These are phyloP conservation scores for Cosmia trapezina DNA, from an alignment of 2,888 invertebrate genomes.

Conservation along the genomic window DNA sequence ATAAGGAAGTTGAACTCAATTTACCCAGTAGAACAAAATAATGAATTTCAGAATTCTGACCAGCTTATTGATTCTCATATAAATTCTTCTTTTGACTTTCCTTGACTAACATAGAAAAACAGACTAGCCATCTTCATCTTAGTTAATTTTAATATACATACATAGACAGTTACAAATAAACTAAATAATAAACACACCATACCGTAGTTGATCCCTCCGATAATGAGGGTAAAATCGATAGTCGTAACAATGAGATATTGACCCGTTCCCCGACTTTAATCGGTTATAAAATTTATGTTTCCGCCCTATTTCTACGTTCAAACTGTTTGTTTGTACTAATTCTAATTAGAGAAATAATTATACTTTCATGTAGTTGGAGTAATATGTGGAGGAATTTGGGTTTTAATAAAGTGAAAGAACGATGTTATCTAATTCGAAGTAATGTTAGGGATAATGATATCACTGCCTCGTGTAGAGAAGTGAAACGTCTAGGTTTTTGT, in stretches of 20 bases:
- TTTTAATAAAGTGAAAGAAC: constrained; percentile 5
- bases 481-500: constrained; percentile 42
- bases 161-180: constrained; percentile 9
- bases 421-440: constrained; percentile 23
- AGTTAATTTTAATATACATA: neutral
- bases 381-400: constrained; percentile 1
- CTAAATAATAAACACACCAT: constrained; percentile 37
- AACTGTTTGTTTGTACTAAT: constrained; percentile 46
- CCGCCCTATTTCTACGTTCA: constrained; percentile 62
- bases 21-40: neutral
- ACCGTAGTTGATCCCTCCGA: constrained; percentile 47
- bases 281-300: constrained; percentile 69
- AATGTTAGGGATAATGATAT: constrained; percentile 41
- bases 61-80: neutral
- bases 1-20: neutral
- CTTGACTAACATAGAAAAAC: neutral
- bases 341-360: constrained; percentile 53
- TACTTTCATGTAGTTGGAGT: constrained; percentile 23
- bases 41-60: neutral
- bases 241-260: constrained; percentile 70
- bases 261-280: constrained; percentile 68
- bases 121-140: neutral
- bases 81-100: neutral
- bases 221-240: constrained; percentile 70
- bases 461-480: constrained; percentile 16